Conservation (phyloP, 2,888 invertebrate species). For the Nomada fucata region DNA sequence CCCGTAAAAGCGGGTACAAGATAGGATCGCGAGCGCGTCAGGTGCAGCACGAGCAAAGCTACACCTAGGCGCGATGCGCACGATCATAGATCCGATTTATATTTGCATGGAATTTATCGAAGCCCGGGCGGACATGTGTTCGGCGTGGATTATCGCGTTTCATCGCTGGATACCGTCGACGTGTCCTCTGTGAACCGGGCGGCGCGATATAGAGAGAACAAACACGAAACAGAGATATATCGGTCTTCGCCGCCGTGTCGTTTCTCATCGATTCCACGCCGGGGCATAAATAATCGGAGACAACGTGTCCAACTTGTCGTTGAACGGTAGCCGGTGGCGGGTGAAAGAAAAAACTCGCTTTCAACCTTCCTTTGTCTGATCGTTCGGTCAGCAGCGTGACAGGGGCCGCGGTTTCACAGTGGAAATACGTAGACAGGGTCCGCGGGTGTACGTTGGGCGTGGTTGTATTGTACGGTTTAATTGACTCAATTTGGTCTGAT, state of each 20-base stretch:
- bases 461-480: slow-evolving; percentile 8
- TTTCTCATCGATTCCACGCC: slow-evolving; percentile 34
- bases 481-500: neutral
- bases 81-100: slow-evolving; percentile 68
- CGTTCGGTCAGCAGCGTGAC: neutral
- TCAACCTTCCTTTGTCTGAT: slow-evolving; percentile 8
- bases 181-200: slow-evolving; percentile 30
- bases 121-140: slow-evolving; percentile 57
- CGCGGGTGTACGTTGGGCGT: neutral
- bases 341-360: neutral
- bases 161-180: slow-evolving; percentile 44
- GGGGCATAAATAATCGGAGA: slow-evolving; percentile 31
- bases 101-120: slow-evolving; percentile 65
- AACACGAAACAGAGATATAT: slow-evolving; percentile 48
- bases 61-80: slow-evolving; percentile 56
- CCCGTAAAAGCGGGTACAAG: slow-evolving; percentile 55
- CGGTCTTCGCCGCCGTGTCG: slow-evolving; percentile 25
- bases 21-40: slow-evolving; percentile 68
- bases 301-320: neutral
- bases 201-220: slow-evolving; percentile 38
- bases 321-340: neutral
- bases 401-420: neutral
- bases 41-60: slow-evolving; percentile 63
- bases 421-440: neutral
- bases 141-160: slow-evolving; percentile 55